Evolutionary conservation across 2,113 vertebrate genomes (phyloP).

Genomic region (Dasyurus viverrinus): DNA sequence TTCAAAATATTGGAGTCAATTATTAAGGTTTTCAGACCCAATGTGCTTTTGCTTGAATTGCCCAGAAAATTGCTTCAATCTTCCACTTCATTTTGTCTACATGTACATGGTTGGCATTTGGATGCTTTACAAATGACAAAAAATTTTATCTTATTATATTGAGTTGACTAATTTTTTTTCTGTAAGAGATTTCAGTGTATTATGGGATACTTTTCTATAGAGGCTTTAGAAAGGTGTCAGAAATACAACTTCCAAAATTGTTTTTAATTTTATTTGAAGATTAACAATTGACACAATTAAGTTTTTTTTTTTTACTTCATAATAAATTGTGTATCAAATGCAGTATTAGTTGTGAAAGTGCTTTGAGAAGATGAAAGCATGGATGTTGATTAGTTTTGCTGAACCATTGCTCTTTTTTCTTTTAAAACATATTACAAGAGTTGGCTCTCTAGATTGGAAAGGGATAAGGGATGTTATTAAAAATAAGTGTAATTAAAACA

Average conservation of each 20-base stretch:
- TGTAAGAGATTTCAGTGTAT: constrained; percentile 14
- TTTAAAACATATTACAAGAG: not conserved
- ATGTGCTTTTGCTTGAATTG: not conserved
- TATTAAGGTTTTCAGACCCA: not conserved
- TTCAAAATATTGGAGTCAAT: not conserved
- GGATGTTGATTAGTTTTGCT: not conserved
- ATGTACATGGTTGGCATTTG: not conserved
- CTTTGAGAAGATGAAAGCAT: constrained; percentile 20
- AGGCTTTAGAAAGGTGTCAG: constrained; percentile 10
- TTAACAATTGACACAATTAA: constrained; percentile 18
- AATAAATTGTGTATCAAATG: constrained; percentile 39
- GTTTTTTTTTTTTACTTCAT: constrained; percentile 40
- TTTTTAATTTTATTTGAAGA: constrained; percentile 47
- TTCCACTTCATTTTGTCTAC: not conserved
- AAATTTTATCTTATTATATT: not conserved
- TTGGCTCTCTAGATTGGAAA: not conserved
- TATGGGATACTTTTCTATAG: not conserved
- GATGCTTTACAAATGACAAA: not conserved
- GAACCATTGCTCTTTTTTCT: not conserved
- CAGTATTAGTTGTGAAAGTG: constrained; percentile 1
- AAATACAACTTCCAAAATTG: constrained; percentile 7
- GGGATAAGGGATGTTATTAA: not conserved
- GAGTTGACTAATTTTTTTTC: not conserved
- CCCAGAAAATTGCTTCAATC: not conserved
- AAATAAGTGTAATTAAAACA: not conserved